Evolutionary conservation across 2,113 vertebrate species (phyloP), one percentile per base, ranked within the genome.

Genomic region (Amphiprion percula): DNA sequence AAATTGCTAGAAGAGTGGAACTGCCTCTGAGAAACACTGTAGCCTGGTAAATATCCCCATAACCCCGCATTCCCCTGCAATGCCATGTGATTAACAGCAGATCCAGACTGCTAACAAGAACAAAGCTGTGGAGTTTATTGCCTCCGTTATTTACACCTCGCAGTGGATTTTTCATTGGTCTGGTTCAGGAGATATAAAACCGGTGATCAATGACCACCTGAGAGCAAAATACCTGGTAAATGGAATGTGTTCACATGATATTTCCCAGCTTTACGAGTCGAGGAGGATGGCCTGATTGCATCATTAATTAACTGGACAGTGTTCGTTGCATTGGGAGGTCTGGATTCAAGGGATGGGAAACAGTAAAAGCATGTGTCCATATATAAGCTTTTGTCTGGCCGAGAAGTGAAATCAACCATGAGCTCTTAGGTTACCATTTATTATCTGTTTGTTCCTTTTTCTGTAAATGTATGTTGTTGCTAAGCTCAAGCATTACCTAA

Each of bases 271-370:
- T 80, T 76, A 90, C n/a, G 46, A 80, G 68, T 47, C 46, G 23
- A 66, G 68, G 24, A 44, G 28, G 64, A 63, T 47, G 30, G 53
- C 21, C 62, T 66, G 50, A 50, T 50, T 10, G 60, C 63, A 17
- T 68, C 65, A 64, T 76, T 86, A 76, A 86, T 87, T 85, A 76
- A 69, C 69, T 77, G 78, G 64, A 75, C 33, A 28, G 54, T 60
- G 21, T 16, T 10, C 21, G 21, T 21, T 21, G 21, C 21, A 21
- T 21, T 21, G 21, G 21, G 21, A 21, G 21, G 21, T 21, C 21
- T 21, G 21, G 21, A 21, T 21, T 21, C 21, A 21, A 21, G 21
- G 33, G 33, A 37, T 37, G 1, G 8, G 30, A 33, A 5, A 33
- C 30, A 37, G 33, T 8, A 37, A 37, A 7, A 7, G 1, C 8